A percentile compares a stretch with the other conserved stretches of the same genome.
phyloP scores from a whole-genome alignment of 37 sponge, comb jelly and placozoan genomes.

The Agelas oroides region DNA sequence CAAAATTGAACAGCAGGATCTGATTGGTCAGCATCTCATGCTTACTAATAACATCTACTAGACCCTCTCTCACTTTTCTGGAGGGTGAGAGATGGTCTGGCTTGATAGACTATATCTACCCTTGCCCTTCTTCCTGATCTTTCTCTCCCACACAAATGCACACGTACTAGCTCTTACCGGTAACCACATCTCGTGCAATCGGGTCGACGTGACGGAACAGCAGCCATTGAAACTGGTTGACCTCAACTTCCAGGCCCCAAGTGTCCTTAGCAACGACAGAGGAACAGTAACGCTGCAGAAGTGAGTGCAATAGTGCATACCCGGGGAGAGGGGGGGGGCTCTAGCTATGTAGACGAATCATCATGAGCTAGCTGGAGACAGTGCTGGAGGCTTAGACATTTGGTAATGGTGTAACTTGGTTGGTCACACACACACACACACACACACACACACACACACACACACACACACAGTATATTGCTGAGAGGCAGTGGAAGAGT shows the following conservation, averaged over 20 bases:
- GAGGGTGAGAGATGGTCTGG: too few relatives aligned
- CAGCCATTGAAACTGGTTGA: conserved; percentile 31
- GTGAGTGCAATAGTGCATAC: not conserved
- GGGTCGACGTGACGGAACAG: not conserved
- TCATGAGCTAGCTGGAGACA: too few relatives aligned
- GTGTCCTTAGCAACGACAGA: not conserved
- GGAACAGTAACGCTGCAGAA: not conserved
- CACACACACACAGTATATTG: conserved; percentile 10
- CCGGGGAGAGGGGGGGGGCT: too few relatives aligned
- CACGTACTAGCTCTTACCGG: not conserved
- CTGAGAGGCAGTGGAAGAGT: not conserved
- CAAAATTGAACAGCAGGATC: too few relatives aligned
- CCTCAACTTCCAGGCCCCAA: conserved; percentile 10
- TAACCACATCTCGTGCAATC: not conserved
- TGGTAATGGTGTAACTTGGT: too few relatives aligned
- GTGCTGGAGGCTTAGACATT: too few relatives aligned
- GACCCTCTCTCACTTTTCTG: too few relatives aligned
- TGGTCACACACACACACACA: conserved; percentile 41
- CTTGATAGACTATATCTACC: too few relatives aligned
- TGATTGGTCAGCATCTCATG: too few relatives aligned
- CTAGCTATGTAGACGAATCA: too few relatives aligned
- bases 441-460: conserved; percentile 27
- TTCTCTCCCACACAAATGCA: not conserved
- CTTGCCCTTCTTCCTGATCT: too few relatives aligned
- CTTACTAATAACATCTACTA: too few relatives aligned